phyloP scores from a whole-genome alignment of 2,888 invertebrate genomes.

The Hoplodrina blanda region DNA sequence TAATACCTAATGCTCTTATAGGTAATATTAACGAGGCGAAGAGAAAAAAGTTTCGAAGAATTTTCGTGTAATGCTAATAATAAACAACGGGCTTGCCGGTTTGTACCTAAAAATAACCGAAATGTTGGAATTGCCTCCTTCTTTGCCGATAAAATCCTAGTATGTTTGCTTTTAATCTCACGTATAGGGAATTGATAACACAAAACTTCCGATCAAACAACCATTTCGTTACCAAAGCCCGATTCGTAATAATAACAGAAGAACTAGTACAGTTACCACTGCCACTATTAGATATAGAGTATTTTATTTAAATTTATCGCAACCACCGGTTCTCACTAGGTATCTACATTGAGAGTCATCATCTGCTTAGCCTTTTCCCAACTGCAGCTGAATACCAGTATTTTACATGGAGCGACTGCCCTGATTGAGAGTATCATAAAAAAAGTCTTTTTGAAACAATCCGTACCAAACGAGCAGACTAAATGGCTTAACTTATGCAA shows the following conservation, averaged over 20 bases:
- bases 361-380: too few relatives aligned
- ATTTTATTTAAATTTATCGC: too few relatives aligned
- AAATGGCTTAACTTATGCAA: constrained; percentile 27
- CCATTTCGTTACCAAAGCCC: neutral
- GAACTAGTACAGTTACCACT: too few relatives aligned
- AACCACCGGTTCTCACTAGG: too few relatives aligned
- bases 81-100: neutral
- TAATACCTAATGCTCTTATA: neutral
- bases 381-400: too few relatives aligned
- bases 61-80: constrained; percentile 14
- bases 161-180: neutral
- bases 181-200: neutral
- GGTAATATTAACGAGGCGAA: constrained; percentile 2
- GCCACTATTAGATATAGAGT: too few relatives aligned
- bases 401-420: too few relatives aligned
- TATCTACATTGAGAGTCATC: too few relatives aligned
- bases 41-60: neutral
- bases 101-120: constrained; percentile 6
- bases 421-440: too few relatives aligned
- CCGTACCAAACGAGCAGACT: neutral
- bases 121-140: neutral
- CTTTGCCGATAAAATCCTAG: neutral
- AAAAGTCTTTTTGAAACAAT: constrained; percentile 1
- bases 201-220: neutral
- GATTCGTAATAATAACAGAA: too few relatives aligned